Evolutionary conservation across 2,113 vertebrate species (phyloP), one percentile per base, ranked within the genome.

Genomic region (Calidris pygmaea): DNA sequence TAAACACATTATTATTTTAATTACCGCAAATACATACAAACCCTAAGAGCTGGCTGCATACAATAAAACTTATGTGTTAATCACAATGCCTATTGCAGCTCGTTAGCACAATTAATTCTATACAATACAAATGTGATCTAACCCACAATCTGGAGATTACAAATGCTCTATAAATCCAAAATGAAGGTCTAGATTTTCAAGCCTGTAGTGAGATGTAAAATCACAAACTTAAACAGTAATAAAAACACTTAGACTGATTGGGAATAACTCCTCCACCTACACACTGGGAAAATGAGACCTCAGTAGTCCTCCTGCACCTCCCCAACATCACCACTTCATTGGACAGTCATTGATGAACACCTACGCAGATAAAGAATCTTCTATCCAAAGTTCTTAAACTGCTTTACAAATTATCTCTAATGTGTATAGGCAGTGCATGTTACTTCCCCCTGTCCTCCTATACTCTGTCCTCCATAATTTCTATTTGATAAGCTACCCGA

Each of bases 321-420:
- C 29, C 43, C 20, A 58, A 58, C 65, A 60, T 39, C 60, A 52
- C 18, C 35, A 23, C 52, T 55, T 71, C 15, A 77, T 10, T 29
- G 23, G 63, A 50, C 47, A 88, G 13, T 23, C 76, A 58, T 0
- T 56, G 47, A 72, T 30, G 47, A 89, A 86, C 59, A 43, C 27
- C 35, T 55, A 52, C 0, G 1, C 34, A 41, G 73, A 78, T 24
- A 6, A 62, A 79, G 19, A 50, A 67, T 53, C 35, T 90, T 78
- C 73, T 71, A 37, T 13, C 3, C 1, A 26, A 34, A 52, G 35
- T 47, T 91, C 77, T 82, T 26, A 78, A 52, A 68, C 17, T 48
- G 68, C 43, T 94, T 95, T 53, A 96, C 32, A 77, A 83, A 70
- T 59, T 17, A 14, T 50, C 48, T 82, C 37, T 68, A 65, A 78